phyloP scores from a whole-genome alignment of 2,797 vertebrate genomes.

The Coregonus sp. region DNA sequence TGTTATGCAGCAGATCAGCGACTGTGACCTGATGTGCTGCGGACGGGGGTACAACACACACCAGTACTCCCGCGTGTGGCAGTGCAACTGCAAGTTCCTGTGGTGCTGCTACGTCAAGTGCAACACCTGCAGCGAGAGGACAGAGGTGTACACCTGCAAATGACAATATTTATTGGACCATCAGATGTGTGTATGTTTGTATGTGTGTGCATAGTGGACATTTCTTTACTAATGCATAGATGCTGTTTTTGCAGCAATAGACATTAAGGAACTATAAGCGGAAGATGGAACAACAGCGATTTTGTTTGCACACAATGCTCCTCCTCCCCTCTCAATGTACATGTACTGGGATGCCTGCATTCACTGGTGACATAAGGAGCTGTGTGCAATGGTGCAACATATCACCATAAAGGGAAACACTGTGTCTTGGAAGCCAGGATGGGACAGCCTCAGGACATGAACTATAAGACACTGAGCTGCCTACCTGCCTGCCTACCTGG shows the following conservation, averaged over 20 bases:
- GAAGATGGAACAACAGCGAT: slow-evolving; percentile 35
- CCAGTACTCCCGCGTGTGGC: slow-evolving; percentile 96
- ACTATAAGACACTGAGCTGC: slow-evolving; percentile 31
- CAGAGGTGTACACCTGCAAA: slow-evolving; percentile 96
- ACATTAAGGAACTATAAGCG: slow-evolving; percentile 37
- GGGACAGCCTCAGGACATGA: slow-evolving; percentile 31
- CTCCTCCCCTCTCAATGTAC: slow-evolving; percentile 16
- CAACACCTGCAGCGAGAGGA: slow-evolving; percentile 98
- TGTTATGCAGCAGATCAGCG: slow-evolving; percentile 85
- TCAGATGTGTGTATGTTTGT: neutral
- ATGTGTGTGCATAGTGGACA: slow-evolving; percentile 28
- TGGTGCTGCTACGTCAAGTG: slow-evolving; percentile 99
- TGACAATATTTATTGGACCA: slow-evolving; percentile 75
- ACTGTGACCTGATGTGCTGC: slow-evolving; percentile 97
- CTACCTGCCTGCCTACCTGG: slow-evolving; percentile 31
- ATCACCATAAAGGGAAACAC: slow-evolving; percentile 30
- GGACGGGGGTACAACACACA: slow-evolving; percentile 97
- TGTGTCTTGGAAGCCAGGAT: slow-evolving; percentile 27
- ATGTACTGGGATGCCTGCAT: neutral
- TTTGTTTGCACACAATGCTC: slow-evolving; percentile 34
- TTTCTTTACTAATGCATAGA: slow-evolving; percentile 22
- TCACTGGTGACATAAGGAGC: too few species aligned
- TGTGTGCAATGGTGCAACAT: neutral
- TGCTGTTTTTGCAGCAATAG: slow-evolving; percentile 31
- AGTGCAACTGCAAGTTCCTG: slow-evolving; percentile 98